These are phyloP conservation scores for Chrysochloris asiatica DNA, from an alignment of 2,113 vertebrate genomes.

Conservation along the genomic window DNA sequence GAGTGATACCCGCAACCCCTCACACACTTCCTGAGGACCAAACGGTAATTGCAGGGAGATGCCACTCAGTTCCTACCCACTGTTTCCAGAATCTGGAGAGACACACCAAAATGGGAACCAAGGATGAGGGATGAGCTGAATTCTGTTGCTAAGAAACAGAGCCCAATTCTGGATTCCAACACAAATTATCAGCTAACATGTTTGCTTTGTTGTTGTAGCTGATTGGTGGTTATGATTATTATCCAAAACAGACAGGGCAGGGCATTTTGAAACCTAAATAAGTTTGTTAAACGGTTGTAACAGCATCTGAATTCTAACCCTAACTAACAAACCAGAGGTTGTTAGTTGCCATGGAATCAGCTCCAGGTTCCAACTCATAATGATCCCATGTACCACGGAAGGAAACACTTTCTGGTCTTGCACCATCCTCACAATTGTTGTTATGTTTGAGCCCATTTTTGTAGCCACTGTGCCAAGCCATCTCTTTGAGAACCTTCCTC, in stretches of 20 bases:
- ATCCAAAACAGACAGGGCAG: background rate
- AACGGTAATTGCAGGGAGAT: background rate
- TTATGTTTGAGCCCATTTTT: no score
- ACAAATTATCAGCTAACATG: background rate
- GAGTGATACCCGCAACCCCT: fast-evolving
- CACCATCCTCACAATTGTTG: no score
- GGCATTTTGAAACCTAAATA: fast-evolving
- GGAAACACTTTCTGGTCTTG: no score
- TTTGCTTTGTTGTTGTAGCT: background rate
- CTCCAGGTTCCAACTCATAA: no score
- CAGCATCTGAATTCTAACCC: background rate
- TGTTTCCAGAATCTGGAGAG: background rate
- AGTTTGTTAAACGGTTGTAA: background rate
- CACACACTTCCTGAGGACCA: background rate
- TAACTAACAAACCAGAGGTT: background rate
- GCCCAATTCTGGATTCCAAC: slow-evolving; percentile 30
- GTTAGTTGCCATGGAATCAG: no score
- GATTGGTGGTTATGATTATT: background rate
- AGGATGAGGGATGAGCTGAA: slow-evolving; percentile 21
- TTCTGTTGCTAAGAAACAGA: slow-evolving; percentile 72
- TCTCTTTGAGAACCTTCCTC: no score
- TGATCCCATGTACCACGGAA: no score
- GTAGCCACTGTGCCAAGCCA: no score
- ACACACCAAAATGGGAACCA: background rate
- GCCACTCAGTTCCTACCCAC: background rate